Conservation (phyloP, 2,888 invertebrate species). For the Platycheirus rosarum region DNA sequence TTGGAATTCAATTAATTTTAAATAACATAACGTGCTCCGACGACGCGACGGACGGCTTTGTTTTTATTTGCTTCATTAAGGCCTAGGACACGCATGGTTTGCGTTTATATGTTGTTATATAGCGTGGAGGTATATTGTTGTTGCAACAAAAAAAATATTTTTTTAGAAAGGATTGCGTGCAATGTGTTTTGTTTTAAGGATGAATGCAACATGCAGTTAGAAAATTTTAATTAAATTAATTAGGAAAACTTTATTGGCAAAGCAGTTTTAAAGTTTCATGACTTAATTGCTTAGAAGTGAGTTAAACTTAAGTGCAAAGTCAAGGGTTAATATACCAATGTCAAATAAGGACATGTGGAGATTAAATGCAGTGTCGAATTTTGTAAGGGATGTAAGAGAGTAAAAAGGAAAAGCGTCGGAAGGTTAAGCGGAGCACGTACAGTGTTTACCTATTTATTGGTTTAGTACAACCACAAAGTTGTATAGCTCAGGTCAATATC, state of each 20-base stretch:
- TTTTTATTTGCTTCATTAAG: constrained; percentile 36
- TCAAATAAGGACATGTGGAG: too few species aligned
- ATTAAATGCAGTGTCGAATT: too few species aligned
- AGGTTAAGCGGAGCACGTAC: too few species aligned
- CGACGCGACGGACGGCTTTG: constrained; percentile 16
- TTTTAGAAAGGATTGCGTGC: constrained; percentile 20
- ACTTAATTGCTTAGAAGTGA: constrained; percentile 4
- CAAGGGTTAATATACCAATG: too few species aligned
- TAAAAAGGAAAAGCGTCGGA: too few species aligned
- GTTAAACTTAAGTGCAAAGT: too few species aligned
- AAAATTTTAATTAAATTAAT: neutral
- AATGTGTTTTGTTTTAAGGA: neutral
- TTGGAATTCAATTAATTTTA: constrained; percentile 71
- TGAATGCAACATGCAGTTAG: neutral
- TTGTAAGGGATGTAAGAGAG: too few species aligned
- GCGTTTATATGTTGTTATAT: neutral
- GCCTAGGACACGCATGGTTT: constrained; percentile 20
- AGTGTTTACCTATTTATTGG: too few species aligned
- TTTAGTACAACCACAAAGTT: too few species aligned
- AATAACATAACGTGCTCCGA: constrained; percentile 52
- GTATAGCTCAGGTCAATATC: too few species aligned
- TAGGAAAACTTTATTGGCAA: neutral
- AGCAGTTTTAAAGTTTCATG: constrained; percentile 2
- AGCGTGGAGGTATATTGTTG: constrained; percentile 1
- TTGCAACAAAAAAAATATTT: neutral